phyloP scores from a whole-genome alignment of 1,140 invertebrate species.

The Campodea augens region DNA sequence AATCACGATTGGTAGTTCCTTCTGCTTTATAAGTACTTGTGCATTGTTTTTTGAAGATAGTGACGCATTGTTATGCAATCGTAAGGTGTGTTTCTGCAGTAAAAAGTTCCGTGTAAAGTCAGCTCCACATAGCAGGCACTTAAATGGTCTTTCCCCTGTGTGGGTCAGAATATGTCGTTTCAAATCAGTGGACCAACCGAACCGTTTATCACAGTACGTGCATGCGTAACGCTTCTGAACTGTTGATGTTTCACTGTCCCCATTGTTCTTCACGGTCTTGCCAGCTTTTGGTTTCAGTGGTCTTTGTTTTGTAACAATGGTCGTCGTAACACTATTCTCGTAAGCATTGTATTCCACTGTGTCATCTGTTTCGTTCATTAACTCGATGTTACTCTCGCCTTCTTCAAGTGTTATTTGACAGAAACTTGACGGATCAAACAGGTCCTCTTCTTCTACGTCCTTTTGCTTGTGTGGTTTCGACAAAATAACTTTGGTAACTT shows the following conservation, averaged over 20 bases:
- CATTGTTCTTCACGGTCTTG: too few relatives aligned
- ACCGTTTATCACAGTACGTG: not conserved
- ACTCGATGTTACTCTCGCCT: not conserved
- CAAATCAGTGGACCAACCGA: not conserved
- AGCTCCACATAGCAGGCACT: slow-evolving; percentile 14
- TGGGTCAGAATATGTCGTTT: slow-evolving; percentile 19
- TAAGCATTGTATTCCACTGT: too few relatives aligned
- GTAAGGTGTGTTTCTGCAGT: slow-evolving; percentile 21
- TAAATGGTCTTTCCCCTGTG: slow-evolving; percentile 17
- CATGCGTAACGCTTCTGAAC: not conserved
- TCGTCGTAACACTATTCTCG: too few relatives aligned
- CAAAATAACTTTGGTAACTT: not conserved
- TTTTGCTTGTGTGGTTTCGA: not conserved
- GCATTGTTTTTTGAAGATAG: too few relatives aligned
- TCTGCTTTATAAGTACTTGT: too few relatives aligned
- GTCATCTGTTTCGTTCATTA: too few relatives aligned
- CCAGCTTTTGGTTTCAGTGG: too few relatives aligned
- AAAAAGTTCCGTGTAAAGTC: slow-evolving; percentile 23
- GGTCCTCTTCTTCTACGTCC: not conserved
- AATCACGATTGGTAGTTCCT: too few relatives aligned
- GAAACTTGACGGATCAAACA: not conserved
- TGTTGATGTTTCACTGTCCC: too few relatives aligned
- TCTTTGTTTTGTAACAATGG: too few relatives aligned
- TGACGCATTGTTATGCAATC: too few relatives aligned
- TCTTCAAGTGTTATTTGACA: not conserved